Base-by-base conservation (phyloP, 2,113 vertebrate genomes). In the Nymphicus hollandicus region DNA sequence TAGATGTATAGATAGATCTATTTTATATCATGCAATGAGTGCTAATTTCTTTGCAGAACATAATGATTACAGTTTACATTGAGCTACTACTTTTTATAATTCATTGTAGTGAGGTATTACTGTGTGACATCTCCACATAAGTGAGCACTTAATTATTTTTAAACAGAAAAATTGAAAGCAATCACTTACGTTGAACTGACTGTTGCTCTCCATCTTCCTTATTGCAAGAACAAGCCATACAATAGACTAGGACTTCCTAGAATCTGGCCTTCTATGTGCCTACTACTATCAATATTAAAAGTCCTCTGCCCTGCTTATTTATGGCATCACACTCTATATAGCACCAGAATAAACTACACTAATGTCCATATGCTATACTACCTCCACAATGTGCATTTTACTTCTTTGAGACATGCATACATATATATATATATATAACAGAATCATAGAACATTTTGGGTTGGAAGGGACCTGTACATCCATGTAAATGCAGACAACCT, bases 1-100 rank as follows among this genome's bases (percentile, higher is more conserved):
- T 90, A n/a, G 80, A 92, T 35, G 8, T 86, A 88, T 22, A 94
- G n/a, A 94, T 96, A 97, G 95, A 97, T 97, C 76, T 93, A 91
- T 91, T 96, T 90, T 86, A 91, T 86, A 93, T 71, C 81, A 91
- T 50, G 35, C 60, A 81, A 22, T 69, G 33, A 81, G 64, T 90
- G 74, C 78, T 91, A 89, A 96, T 95, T 86, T 92, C 86, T 73
- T 29, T 85, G 81, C 37, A 92, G 91, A 95, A 91, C 79, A 78
- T 46, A 88, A 60, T 72, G 81, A 92, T 96, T 94, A 96, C 64
- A 95, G 39, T 90, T 92, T 91, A 68, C 31, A 65, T 8, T 81
- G 73, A 93, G 93, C 95, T 93, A 95, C 37, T 91, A 78, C 46
- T 44, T 94, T 96, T 97, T 92, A 81, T 88, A 95, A 92, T 92